phyloP scores from a whole-genome alignment of 2,797 vertebrate species.

The Tapera naevia region DNA sequence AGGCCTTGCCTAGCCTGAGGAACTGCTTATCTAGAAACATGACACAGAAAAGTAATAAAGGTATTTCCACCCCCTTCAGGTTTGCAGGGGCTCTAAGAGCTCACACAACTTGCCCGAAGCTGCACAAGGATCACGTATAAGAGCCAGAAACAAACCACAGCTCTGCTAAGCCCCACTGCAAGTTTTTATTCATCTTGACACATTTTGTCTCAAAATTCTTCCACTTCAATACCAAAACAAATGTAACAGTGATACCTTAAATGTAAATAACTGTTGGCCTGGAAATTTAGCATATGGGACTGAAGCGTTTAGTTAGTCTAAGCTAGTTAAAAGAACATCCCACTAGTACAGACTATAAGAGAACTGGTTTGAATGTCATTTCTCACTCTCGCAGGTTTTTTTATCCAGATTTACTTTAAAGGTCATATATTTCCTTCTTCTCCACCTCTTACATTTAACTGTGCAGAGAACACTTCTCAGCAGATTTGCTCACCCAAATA shows the following conservation, averaged over 20 bases:
- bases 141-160: not conserved
- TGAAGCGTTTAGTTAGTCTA: not conserved
- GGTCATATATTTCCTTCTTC: not conserved
- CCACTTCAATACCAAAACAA: not conserved
- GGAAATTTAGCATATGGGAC: not conserved
- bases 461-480: not conserved
- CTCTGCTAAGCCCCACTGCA: not conserved
- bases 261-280: not conserved
- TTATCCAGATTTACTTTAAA: not conserved
- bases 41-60: not conserved
- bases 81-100: not conserved
- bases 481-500: not conserved
- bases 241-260: not conserved
- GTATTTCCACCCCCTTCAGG: not conserved
- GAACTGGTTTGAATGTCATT: not conserved
- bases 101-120: not conserved
- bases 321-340: not conserved
- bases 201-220: not conserved
- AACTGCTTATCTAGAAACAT: not conserved
- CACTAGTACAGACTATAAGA: not conserved
- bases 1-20: accelerated
- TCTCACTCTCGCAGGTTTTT: not conserved
- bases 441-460: not conserved
- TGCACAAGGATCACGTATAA: not conserved
- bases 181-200: not conserved